Base-by-base conservation (phyloP, 2,797 vertebrate species). In the Ctenopoma multispine region DNA sequence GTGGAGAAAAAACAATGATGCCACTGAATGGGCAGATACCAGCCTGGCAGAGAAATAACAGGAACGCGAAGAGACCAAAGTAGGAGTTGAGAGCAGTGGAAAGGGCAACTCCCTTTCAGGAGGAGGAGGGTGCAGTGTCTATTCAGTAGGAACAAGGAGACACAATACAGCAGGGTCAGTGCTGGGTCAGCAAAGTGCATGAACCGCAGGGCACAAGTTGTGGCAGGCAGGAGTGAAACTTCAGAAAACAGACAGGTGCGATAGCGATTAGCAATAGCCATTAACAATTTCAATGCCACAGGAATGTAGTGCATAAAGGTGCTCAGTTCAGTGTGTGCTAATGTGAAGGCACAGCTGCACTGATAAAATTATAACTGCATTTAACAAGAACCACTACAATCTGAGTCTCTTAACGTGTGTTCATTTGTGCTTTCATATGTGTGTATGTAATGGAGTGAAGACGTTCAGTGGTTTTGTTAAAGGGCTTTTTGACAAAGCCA, bases 131-230 rank as follows among this genome's bases (percentile, higher is more conserved):
- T 87, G 86, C 90, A 87, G 34, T 40, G 64, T 73, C 87, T 88
- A 88, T 92, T 93, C 82, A 93, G 73, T 66, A 85, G 61, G 75
- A 87, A 86, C 75, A 64, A 70, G 79, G 62, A 89, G 84, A 89
- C 82, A 89, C 94, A 93, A 92, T 87, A 92, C 91, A 93, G 86
- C 89, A 79, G 91, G 96, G 96, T 97, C 96, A 95, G 53, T 62
- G 88, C 76, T 86, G 84, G 96, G 96, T 97, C 96, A 96, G 84
- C 81, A 85, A 91, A 97, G 96, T 96, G 95, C 96, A 96, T 93
- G 92, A 94, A 94, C 94, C 82, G 83, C 75, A 75, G 85, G 78
- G 91, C 83, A 73, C 77, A 75, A 83, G 85, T 87, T 83, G 84
- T 90, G 85, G 79, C 85, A 79, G 71, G 84, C 82, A 70, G 71